phyloP scores from a whole-genome alignment of 2,797 vertebrate genomes.

The Pristis pectinata region DNA sequence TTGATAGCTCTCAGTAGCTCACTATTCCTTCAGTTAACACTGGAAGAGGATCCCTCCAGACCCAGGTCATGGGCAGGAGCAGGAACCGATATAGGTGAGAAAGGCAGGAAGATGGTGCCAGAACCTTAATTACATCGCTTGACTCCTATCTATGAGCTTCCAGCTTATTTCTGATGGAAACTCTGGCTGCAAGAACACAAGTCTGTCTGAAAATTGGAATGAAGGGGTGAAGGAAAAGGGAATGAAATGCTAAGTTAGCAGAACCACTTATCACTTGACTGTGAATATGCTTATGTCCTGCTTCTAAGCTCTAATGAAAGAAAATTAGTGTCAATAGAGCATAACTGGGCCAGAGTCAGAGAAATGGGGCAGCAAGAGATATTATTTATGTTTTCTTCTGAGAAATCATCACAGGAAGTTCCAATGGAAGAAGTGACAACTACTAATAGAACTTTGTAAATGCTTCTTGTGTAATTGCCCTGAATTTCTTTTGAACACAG shows the following conservation, averaged over 20 bases:
- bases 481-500: neutral
- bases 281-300: neutral
- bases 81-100: neutral
- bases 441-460: too few species aligned
- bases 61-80: too few species aligned
- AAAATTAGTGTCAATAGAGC: neutral
- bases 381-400: neutral
- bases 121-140: neutral
- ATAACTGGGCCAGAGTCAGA: neutral
- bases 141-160: neutral
- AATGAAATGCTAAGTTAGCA: neutral
- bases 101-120: neutral
- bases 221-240: neutral
- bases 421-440: neutral
- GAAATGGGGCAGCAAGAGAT: neutral
- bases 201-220: neutral
- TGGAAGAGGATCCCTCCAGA: neutral
- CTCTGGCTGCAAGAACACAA: neutral
- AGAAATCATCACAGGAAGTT: neutral
- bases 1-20: neutral
- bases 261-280: neutral
- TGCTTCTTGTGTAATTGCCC: too few species aligned
- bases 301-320: neutral
- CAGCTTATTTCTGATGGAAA: neutral
- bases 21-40: neutral